phyloP scores from a whole-genome alignment of 2,888 invertebrate genomes.

The Nephrotoma guestfalica region DNA sequence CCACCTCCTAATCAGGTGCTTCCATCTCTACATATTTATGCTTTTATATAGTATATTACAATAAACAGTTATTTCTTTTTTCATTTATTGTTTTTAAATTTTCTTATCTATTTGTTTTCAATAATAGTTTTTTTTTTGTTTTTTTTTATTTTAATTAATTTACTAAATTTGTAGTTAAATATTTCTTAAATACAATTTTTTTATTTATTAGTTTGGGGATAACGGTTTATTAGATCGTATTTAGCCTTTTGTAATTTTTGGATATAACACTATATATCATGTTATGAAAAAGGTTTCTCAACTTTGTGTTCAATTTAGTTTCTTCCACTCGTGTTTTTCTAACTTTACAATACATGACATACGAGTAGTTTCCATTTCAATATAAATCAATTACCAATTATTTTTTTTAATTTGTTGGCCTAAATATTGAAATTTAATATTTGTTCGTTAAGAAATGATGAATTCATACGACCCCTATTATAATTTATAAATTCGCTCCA shows the following conservation, averaged over 20 bases:
- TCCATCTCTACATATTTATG: constrained; percentile 15
- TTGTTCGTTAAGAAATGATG: too few species aligned
- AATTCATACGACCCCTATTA: too few species aligned
- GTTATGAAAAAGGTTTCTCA: not conserved
- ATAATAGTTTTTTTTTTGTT: not conserved
- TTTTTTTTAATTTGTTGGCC: too few species aligned
- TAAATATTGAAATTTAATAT: too few species aligned
- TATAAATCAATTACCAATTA: too few species aligned
- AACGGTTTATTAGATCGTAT: not conserved
- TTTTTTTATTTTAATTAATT: not conserved
- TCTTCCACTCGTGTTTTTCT: too few species aligned
- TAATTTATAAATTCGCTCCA: too few species aligned
- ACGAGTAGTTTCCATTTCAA: too few species aligned
- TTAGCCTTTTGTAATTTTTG: not conserved
- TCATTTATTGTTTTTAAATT: not conserved
- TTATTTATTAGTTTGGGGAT: not conserved
- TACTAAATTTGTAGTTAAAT: not conserved
- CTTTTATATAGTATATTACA: not conserved
- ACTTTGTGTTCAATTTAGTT: not conserved
- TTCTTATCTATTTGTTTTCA: not conserved
- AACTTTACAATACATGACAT: too few species aligned
- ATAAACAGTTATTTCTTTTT: not conserved
- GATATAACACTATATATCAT: not conserved
- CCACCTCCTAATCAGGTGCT: constrained; percentile 34
- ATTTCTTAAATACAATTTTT: not conserved